Evolutionary conservation across 2,113 vertebrate genomes (phyloP), one percentile per base, ranked within the genome.

Genomic region (Syrrhaptes paradoxus): DNA sequence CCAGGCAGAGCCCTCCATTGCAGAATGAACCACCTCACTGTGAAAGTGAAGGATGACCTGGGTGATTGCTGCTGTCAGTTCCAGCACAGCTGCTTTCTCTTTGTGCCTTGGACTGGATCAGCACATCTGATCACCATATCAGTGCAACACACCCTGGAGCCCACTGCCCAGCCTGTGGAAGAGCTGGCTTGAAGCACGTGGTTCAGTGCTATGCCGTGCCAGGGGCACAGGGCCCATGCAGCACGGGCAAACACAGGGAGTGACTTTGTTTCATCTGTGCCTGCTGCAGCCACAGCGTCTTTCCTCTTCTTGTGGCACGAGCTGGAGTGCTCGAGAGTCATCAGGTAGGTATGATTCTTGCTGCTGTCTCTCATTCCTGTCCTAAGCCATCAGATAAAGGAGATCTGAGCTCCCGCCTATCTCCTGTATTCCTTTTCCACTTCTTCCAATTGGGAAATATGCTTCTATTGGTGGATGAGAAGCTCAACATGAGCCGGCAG

Each of bases 11-110:
- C 31, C 29, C 41, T 62, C 55, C 41, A 6, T 13, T 24, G 10
- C 70, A 16, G 24, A n/a, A 75, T 17, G 26, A 91, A 24, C 29
- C 75, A 13, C 20, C 66, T 81, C 72, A 11, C 26, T 19, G 26
- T 0, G 1, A 58, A 87, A 62, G 67, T 1, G 0, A 32, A 55
- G 15, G 45, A 16, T 36, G 63, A 41, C 18, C 2, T 5, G n/a
- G 59, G 21, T 63, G 73, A 59, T 62, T 21, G 29, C 48, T 63
- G 43, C 75, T 80, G 68, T 86, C 72, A 41, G 19, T 43, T 66
- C 66, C 48, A 57, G 31, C 45, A 17, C n/a, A 68, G 66, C 41
- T 51, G 45, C 55, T 48, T 63, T 63, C 19, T 28, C 59, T 51
- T 59, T 52, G 34, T 67, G 79, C 36, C 28, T 71, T 2, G 0